Percentiles rank a stretch among this genome's conserved stretches.
These are phyloP conservation scores for Synanthedon tipuliformis DNA, from an alignment of 2,888 invertebrate species.

Conservation along the genomic window DNA sequence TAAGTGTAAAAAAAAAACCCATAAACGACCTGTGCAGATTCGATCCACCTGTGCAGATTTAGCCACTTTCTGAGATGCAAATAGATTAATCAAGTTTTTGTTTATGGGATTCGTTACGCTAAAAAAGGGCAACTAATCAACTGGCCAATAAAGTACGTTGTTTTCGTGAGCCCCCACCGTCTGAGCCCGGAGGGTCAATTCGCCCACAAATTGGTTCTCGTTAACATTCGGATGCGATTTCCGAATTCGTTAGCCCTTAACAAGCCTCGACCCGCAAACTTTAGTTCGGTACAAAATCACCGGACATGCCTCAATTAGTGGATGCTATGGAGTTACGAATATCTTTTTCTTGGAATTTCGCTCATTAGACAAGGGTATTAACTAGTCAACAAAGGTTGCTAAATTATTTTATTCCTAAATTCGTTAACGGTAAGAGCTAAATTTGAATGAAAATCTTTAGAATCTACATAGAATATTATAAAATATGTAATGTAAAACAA, in stretches of 20 bases:
- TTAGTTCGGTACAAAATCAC: constrained; percentile 46
- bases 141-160: constrained; percentile 38
- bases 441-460: no score
- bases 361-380: no score
- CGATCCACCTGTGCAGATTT: no score
- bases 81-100: neutral
- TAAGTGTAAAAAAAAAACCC: no score
- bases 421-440: no score
- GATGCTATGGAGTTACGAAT: constrained; percentile 21
- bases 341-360: constrained; percentile 3
- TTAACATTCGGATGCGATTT: constrained; percentile 62
- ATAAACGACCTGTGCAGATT: no score
- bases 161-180: constrained; percentile 23
- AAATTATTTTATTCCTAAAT: no score
- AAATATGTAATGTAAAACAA: no score
- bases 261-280: constrained; percentile 44
- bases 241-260: constrained; percentile 57
- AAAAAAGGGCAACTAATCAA: constrained; percentile 35
- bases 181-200: constrained; percentile 26
- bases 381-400: no score
- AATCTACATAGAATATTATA: no score
- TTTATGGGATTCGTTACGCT: constrained; percentile 14
- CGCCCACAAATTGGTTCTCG: constrained; percentile 57
- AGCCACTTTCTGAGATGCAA: neutral
- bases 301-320: constrained; percentile 62